These are phyloP conservation scores for Acrocyrtus sp. DNA, from an alignment of 2,888 invertebrate species.

Conservation along the genomic window DNA sequence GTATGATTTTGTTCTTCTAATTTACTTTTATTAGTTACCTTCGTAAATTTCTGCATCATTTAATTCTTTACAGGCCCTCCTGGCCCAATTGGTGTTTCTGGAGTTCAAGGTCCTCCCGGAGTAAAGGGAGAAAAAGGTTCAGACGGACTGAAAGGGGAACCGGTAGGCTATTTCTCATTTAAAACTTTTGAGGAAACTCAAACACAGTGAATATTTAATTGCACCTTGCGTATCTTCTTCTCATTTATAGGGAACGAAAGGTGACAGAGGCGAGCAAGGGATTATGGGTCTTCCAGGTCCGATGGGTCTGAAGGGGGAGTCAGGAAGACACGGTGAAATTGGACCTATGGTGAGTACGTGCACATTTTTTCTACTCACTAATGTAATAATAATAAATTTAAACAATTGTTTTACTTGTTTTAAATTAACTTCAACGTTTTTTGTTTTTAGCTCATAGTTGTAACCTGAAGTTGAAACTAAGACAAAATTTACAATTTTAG, in stretches of 20 bases:
- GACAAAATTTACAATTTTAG: too few relatives aligned
- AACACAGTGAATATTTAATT: conserved; percentile 2
- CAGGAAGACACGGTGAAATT: conserved; percentile 76
- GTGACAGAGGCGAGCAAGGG: conserved; percentile 85
- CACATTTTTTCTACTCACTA: too few relatives aligned
- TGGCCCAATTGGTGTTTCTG: conserved; percentile 75
- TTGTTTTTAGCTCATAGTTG: too few relatives aligned
- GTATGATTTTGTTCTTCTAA: too few relatives aligned
- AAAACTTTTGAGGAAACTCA: conserved; percentile 69
- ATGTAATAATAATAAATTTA: too few relatives aligned
- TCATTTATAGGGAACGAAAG: conserved; percentile 78
- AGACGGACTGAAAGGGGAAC: conserved; percentile 84
- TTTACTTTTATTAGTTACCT: neutral
- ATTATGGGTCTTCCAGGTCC: conserved; percentile 94
- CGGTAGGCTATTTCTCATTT: conserved; percentile 71
- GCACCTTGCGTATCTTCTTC: neutral
- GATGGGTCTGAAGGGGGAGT: conserved; percentile 82
- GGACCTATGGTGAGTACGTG: conserved; percentile 84
- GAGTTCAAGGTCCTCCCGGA: conserved; percentile 84
- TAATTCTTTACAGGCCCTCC: conserved; percentile 75
- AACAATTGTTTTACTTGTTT: too few relatives aligned
- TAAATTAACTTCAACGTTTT: too few relatives aligned
- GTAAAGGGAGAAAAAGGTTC: conserved; percentile 87
- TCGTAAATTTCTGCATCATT: neutral
- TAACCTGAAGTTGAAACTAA: too few relatives aligned